These are phyloP conservation scores for Zelleria hepariella DNA, from an alignment of 2,888 invertebrate genomes.

Conservation along the genomic window DNA sequence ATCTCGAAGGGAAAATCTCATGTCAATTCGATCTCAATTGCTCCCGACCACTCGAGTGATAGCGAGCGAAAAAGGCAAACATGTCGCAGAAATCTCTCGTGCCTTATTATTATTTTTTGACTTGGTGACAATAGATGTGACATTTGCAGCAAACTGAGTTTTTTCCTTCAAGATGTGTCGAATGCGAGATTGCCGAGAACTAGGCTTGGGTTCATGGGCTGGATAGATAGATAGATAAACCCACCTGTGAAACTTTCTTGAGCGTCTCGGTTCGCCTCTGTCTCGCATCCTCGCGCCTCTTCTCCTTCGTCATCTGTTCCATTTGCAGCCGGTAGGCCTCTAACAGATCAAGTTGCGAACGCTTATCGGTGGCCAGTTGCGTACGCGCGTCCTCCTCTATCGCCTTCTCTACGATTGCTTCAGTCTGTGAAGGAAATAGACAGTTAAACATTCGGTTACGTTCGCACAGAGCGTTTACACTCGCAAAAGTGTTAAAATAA, in stretches of 20 bases:
- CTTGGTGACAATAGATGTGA: no score
- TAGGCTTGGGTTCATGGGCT: neutral
- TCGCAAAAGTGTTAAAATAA: no score
- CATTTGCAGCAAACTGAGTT: no score
- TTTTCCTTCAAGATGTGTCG: neutral
- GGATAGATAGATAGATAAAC: neutral
- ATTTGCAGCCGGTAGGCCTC: slow-evolving; percentile 30
- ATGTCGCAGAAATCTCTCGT: no score
- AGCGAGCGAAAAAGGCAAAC: neutral
- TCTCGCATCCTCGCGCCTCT: slow-evolving; percentile 33
- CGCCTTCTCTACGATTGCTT: slow-evolving; percentile 33
- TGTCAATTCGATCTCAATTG: no score
- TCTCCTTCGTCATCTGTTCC: slow-evolving; percentile 30
- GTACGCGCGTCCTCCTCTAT: slow-evolving; percentile 40
- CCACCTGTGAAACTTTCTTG: slow-evolving; percentile 44
- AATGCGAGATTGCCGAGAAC: neutral
- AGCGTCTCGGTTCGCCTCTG: slow-evolving; percentile 29
- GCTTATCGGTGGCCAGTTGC: slow-evolving; percentile 40
- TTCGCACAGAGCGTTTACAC: no score
- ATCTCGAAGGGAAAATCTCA: no score
- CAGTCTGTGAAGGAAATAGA: slow-evolving; percentile 24
- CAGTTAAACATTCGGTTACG: no score
- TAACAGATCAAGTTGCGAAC: slow-evolving; percentile 27
- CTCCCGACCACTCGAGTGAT: no score
- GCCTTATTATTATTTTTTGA: no score